phyloP scores from a whole-genome alignment of 1,140 invertebrate genomes.

The Panagrolaimus sp. region DNA sequence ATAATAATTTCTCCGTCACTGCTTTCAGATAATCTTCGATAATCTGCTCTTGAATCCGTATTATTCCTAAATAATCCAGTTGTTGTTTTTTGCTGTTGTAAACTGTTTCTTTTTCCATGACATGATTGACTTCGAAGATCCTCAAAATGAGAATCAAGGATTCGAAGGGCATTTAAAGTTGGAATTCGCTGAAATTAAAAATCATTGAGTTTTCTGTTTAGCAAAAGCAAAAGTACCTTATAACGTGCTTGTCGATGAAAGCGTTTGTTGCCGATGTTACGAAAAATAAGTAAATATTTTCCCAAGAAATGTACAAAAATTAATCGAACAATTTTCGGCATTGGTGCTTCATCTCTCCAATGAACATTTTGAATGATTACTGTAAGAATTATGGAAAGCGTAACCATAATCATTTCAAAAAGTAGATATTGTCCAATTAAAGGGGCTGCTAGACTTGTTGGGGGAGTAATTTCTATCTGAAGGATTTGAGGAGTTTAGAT shows the following conservation, averaged over 20 bases:
- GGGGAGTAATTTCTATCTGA: conserved; percentile 81
- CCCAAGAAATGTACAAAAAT: conserved; percentile 81
- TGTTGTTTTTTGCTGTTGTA: neutral
- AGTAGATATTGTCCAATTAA: conserved; percentile 91
- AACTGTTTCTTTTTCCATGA: neutral
- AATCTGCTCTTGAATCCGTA: too few species aligned
- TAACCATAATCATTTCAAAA: conserved; percentile 99
- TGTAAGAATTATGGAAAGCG: conserved; percentile 92
- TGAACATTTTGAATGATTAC: conserved; percentile 99
- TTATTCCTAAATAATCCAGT: too few species aligned
- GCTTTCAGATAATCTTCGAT: too few species aligned
- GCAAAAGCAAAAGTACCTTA: neutral
- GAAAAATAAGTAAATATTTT: conserved; percentile 39
- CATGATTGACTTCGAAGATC: neutral
- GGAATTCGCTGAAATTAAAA: neutral
- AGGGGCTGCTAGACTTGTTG: conserved; percentile 85
- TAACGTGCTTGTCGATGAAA: conserved; percentile 24
- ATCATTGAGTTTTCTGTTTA: too few species aligned
- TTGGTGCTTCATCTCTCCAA: conserved; percentile 76
- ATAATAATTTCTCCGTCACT: too few species aligned
- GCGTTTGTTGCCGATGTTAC: conserved; percentile 16
- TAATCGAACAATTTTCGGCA: conserved; percentile 85
- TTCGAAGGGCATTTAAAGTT: conserved; percentile 27
- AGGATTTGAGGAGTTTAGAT: conserved; percentile 1
- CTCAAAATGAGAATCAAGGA: neutral